Evolutionary conservation across 92 coral and sea anemone genomes (phyloP), one percentile per base, ranked within the genome.

Genomic region (Pocillopora grandis): DNA sequence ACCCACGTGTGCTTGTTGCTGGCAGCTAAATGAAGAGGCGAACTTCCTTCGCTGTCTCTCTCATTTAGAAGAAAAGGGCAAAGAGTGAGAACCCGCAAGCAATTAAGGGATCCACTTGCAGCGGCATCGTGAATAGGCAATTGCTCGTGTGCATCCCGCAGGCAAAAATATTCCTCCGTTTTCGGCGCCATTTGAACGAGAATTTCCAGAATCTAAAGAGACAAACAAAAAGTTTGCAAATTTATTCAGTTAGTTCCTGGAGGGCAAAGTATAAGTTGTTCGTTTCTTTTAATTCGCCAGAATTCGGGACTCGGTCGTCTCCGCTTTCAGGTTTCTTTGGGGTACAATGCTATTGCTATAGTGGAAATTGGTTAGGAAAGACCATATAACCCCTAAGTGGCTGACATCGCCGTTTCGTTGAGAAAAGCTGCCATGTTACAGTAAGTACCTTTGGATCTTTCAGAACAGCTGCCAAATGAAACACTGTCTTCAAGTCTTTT

Each of bases 11-110:
- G 92, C 37, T 91, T 88, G 33, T 90, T 62, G 59, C 75, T 65
- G 31, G 95, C 97, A 27, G 95, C 95, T 33, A 82, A 66, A 76
- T 93, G 97, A 36, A 93, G 94, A 21, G 97, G 88, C 13, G 92
- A 84, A 16, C 75, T 59, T 70, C 93, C 95, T 13, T 18, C 20
- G 2, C 58, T 70, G 12, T 91, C 91, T 62, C 87, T 81, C 2
- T 71, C 80, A 73, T 81, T 76, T 18, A 78, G 12, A 52, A 48
- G 66, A 3, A 7, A 62, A 70, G 80, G 37, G 14, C 55, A 85
- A 35, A 81, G 66, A 2, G 91, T 79, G 11, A 93, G 78, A 59
- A 88, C 72, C 13, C 81, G 85, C 31, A 90, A 86, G 2, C 92
- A 88, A 13, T 87, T 70, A 1, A 91, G 80, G 21, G 78, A 66